Evolutionary conservation across 2,113 vertebrate species (phyloP).

Genomic region (Sinocyclocheilus rhinocerous): DNA sequence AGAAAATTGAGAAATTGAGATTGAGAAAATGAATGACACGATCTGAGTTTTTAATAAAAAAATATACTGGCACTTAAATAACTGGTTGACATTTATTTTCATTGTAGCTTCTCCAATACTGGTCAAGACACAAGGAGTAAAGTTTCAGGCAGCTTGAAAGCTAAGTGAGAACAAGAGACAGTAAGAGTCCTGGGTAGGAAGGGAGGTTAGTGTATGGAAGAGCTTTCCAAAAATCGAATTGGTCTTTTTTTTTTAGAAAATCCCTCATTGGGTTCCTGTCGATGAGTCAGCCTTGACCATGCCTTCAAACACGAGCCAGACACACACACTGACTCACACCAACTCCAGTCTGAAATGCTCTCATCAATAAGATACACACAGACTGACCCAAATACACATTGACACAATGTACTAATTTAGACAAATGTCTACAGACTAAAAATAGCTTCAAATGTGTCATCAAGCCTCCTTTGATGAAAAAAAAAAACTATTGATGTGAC

Average conservation of each 20-base stretch:
- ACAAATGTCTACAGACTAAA: not conserved
- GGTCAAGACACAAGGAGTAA: too few relatives aligned
- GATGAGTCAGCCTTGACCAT: conserved; percentile 68
- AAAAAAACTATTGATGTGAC: too few relatives aligned
- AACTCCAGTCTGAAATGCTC: conserved; percentile 29
- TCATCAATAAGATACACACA: not conserved
- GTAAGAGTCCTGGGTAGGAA: not conserved
- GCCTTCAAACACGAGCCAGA: conserved; percentile 57
- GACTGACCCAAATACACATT: not conserved
- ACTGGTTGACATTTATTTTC: too few relatives aligned
- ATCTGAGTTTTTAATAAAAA: too few relatives aligned
- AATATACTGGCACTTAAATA: too few relatives aligned
- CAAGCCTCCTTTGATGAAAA: too few relatives aligned
- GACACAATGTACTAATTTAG: not conserved
- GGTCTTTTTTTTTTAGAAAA: conserved; percentile 73
- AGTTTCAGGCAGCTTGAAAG: too few relatives aligned
- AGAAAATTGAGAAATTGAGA: too few relatives aligned
- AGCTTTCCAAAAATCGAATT: conserved; percentile 55
- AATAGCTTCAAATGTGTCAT: too few relatives aligned
- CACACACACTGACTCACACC: conserved; percentile 43
- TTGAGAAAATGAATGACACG: too few relatives aligned
- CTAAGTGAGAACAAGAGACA: not conserved
- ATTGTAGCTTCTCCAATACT: too few relatives aligned
- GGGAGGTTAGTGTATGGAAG: conserved; percentile 55
- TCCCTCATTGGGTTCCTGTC: conserved; percentile 60